A percentile compares a stretch with the other conserved stretches of the same genome.
Evolutionary conservation across 2,888 invertebrate genomes (phyloP).

Genomic region (Lomographa bimaculata): DNA sequence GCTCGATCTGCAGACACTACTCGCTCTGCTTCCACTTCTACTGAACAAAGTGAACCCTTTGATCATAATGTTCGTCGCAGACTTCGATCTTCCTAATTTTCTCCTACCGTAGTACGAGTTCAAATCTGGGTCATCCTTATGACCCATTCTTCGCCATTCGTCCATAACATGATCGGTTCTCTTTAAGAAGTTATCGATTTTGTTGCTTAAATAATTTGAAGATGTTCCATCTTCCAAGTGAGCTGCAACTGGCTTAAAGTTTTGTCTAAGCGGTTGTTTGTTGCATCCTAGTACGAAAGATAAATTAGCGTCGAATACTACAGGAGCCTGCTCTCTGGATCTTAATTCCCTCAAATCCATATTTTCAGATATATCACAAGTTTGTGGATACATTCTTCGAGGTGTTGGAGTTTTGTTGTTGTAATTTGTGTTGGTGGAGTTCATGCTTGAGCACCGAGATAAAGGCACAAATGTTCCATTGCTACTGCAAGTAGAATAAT

Average conservation of each 20-base stretch:
- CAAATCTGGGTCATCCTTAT: conserved; percentile 78
- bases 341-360: conserved; percentile 84
- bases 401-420: conserved; percentile 81
- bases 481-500: conserved; percentile 77
- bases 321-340: conserved; percentile 88
- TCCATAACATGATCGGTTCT: conserved; percentile 95
- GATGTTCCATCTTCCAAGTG: conserved; percentile 90
- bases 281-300: conserved; percentile 91
- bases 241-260: conserved; percentile 88
- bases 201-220: conserved; percentile 88
- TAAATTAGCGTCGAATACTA: conserved; percentile 92
- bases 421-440: conserved; percentile 59
- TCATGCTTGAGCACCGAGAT: conserved; percentile 71
- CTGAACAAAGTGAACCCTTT: conserved; percentile 90
- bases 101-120: conserved; percentile 56
- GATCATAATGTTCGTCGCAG: conserved; percentile 92
- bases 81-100: conserved; percentile 86
- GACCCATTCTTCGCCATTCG: conserved; percentile 90
- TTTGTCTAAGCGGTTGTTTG: conserved; percentile 87
- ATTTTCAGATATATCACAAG: conserved; percentile 68
- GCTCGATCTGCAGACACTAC: conserved; percentile 76
- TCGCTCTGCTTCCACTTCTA: conserved; percentile 80
- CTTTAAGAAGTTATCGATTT: conserved; percentile 91
- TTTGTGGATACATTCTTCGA: conserved; percentile 88
- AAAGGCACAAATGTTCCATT: conserved; percentile 69